Evolutionary conservation across 53 echinoderm and acorn worm species (phyloP).

Genomic region (Paracentrotus lividus): DNA sequence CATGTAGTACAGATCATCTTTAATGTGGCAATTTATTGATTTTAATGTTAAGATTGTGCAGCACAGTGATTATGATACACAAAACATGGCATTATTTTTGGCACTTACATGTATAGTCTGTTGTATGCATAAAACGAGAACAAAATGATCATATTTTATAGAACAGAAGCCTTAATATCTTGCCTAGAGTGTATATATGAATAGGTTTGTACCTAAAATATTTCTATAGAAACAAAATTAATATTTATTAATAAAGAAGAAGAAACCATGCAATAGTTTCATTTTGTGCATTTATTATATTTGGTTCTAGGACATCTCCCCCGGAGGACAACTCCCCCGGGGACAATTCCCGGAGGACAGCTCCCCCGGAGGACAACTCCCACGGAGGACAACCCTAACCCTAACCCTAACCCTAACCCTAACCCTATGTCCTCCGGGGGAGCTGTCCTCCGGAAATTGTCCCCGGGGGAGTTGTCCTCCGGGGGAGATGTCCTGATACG

Average conservation of each 20-base stretch:
- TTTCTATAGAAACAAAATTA: neutral
- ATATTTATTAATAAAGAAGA: neutral
- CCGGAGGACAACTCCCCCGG: too few relatives aligned
- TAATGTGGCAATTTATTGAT: neutral
- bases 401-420: too few relatives aligned
- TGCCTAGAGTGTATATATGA: conserved; percentile 14
- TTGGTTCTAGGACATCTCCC: too few relatives aligned
- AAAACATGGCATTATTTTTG: neutral
- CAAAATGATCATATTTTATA: conserved; percentile 4
- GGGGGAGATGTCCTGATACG: too few relatives aligned
- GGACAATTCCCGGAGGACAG: too few relatives aligned
- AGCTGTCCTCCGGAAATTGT: too few relatives aligned
- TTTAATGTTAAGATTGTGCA: neutral
- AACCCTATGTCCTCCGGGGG: too few relatives aligned
- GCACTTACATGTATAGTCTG: neutral
- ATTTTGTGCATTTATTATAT: too few relatives aligned
- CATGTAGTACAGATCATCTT: neutral
- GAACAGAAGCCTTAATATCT: conserved; percentile 23
- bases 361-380: too few relatives aligned
- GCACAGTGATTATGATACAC: neutral
- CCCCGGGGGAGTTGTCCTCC: too few relatives aligned
- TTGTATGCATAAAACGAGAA: neutral
- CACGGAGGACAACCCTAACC: too few relatives aligned
- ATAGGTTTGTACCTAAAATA: neutral
- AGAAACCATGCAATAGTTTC: neutral